Evolutionary conservation across 2,797 vertebrate species (phyloP).

Genomic region (Protonibea diacanthus): DNA sequence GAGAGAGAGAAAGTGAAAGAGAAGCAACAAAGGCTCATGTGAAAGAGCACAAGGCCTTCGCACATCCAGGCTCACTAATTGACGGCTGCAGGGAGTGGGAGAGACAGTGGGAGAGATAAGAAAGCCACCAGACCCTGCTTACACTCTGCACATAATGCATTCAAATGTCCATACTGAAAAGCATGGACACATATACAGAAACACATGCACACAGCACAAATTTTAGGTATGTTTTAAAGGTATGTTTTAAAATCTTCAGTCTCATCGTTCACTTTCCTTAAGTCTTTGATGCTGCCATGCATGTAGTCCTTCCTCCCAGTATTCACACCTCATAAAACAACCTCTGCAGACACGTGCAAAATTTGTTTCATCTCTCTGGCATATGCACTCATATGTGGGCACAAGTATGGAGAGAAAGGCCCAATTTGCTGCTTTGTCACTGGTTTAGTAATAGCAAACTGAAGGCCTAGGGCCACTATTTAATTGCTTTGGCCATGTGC

Average conservation of each 20-base stretch:
- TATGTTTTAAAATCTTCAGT: slow-evolving; percentile 35
- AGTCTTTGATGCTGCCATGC: slow-evolving; percentile 33
- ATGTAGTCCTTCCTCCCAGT: slow-evolving; percentile 12
- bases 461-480: slow-evolving; percentile 81
- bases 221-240: slow-evolving; percentile 38
- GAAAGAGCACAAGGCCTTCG: slow-evolving; percentile 80
- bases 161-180: slow-evolving; percentile 58
- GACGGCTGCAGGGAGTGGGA: slow-evolving; percentile 82
- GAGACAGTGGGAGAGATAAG: slow-evolving; percentile 68
- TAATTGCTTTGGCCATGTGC: slow-evolving; percentile 83
- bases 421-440: slow-evolving; percentile 76
- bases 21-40: slow-evolving; percentile 83
- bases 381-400: slow-evolving; percentile 43
- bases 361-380: slow-evolving; percentile 52
- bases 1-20: slow-evolving; percentile 49
- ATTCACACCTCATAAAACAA: slow-evolving; percentile 32
- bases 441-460: slow-evolving; percentile 72
- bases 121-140: slow-evolving; percentile 61
- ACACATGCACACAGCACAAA: slow-evolving; percentile 42
- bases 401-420: slow-evolving; percentile 49
- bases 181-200: slow-evolving; percentile 21
- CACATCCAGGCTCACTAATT: slow-evolving; percentile 84
- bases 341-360: slow-evolving; percentile 44
- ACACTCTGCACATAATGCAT: slow-evolving; percentile 40
- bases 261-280: slow-evolving; percentile 14